phyloP scores from a whole-genome alignment of 2,797 vertebrate species.

The Sebastiscus albofasciatus region DNA sequence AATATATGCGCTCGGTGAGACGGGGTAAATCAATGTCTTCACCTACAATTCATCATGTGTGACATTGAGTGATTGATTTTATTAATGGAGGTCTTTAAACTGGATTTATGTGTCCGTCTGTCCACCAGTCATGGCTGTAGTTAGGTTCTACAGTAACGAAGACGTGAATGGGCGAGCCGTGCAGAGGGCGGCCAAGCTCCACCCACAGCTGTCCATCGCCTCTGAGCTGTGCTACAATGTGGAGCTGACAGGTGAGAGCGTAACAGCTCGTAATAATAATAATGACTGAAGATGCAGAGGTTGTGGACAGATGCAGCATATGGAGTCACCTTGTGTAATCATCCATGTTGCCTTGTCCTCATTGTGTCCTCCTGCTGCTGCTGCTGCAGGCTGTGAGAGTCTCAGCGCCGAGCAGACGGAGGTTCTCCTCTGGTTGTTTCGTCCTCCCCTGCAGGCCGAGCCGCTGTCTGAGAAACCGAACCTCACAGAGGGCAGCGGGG shows the following conservation, averaged over 20 bases:
- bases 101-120: conserved; percentile 8
- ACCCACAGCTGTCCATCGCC: conserved; percentile 72
- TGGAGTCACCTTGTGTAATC: background rate
- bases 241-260: conserved; percentile 77
- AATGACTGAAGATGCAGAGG: background rate
- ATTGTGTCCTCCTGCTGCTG: background rate
- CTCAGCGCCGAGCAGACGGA: conserved; percentile 78
- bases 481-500: conserved; percentile 74
- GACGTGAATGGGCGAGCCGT: conserved; percentile 64
- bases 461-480: conserved; percentile 80
- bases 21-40: background rate
- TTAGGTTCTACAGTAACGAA: conserved; percentile 81
- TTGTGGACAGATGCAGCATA: background rate
- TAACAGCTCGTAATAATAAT: background rate
- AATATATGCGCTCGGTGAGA: background rate
- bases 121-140: conserved; percentile 78
- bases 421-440: conserved; percentile 88
- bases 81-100: background rate
- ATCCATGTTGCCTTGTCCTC: background rate
- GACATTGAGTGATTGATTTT: background rate
- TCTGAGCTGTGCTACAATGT: conserved; percentile 86
- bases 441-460: conserved; percentile 79
- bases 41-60: background rate
- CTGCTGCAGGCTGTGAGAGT: conserved; percentile 68
- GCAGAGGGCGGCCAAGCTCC: conserved; percentile 71